Percentiles rank a stretch among this genome's conserved stretches.
These are phyloP conservation scores for Dendrocopos noguchii DNA, from an alignment of 2,113 vertebrate genomes.

Conservation along the genomic window DNA sequence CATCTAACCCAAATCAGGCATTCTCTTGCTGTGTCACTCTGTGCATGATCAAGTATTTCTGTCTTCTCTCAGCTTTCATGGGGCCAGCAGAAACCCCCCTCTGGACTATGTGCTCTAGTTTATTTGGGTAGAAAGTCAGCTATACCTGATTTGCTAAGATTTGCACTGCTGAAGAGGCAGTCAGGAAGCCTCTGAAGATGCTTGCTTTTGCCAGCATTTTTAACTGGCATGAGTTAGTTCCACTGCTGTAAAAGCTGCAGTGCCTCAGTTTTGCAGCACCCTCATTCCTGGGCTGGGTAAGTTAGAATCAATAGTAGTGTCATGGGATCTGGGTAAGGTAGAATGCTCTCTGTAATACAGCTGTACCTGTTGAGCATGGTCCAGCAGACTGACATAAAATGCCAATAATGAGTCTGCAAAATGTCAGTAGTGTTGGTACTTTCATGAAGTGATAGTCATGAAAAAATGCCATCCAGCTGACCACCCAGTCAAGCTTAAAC, in stretches of 20 bases:
- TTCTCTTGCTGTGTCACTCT: neutral
- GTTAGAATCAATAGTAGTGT: accelerated
- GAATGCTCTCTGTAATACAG: neutral
- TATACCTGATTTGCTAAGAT: neutral
- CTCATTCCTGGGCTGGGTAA: neutral
- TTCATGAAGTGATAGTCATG: neutral
- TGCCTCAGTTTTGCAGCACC: too few relatives aligned
- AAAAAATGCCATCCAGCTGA: neutral
- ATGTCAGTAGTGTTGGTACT: neutral
- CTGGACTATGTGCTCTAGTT: neutral
- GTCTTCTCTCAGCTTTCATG: neutral
- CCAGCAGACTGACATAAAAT: neutral
- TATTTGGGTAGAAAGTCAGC: neutral
- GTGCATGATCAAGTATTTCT: neutral
- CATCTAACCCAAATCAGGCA: neutral
- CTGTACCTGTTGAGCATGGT: neutral
- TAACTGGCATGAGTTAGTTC: neutral
- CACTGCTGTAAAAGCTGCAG: neutral
- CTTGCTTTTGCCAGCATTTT: neutral
- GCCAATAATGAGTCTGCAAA: neutral
- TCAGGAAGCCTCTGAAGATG: neutral
- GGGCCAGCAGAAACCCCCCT: neutral
- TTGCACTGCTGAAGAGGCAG: neutral
- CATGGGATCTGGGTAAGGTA: neutral
- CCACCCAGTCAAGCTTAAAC: neutral